Conservation (phyloP, 2,797 vertebrate genomes). For the Lepus townsendii region DNA sequence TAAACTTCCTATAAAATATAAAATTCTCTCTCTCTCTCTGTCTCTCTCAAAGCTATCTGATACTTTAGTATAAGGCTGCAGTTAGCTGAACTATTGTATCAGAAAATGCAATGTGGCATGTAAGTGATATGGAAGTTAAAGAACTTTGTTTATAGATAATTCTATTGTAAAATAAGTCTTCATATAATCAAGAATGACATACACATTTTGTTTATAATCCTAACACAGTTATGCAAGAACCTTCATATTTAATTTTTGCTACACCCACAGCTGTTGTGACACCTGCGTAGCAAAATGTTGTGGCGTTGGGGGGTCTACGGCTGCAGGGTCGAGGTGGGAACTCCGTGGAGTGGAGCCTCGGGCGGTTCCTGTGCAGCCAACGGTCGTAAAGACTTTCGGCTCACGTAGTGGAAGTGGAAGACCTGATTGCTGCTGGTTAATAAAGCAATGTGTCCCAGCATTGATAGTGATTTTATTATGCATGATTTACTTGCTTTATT, state of each 20-base stretch:
- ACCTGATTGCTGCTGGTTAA: too few relatives aligned
- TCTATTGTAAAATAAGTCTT: background rate
- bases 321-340: too few relatives aligned
- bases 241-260: background rate
- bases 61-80: background rate
- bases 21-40: background rate
- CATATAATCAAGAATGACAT: background rate
- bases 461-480: too few relatives aligned
- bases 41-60: background rate
- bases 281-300: too few relatives aligned
- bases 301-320: too few relatives aligned
- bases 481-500: too few relatives aligned
- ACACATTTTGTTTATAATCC: slow-evolving; percentile 24
- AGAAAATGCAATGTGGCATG: background rate
- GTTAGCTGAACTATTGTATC: background rate
- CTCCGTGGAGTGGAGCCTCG: too few relatives aligned
- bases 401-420: too few relatives aligned
- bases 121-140: background rate
- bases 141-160: background rate
- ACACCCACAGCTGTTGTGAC: too few relatives aligned
- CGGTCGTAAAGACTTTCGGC: too few relatives aligned
- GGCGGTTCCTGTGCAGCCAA: too few relatives aligned
- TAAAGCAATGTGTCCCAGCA: too few relatives aligned
- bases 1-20: background rate
- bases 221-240: background rate